Evolutionary conservation across 2,888 invertebrate genomes (phyloP), one percentile per base, ranked within the genome.

Genomic region (Mythimna pallens): DNA sequence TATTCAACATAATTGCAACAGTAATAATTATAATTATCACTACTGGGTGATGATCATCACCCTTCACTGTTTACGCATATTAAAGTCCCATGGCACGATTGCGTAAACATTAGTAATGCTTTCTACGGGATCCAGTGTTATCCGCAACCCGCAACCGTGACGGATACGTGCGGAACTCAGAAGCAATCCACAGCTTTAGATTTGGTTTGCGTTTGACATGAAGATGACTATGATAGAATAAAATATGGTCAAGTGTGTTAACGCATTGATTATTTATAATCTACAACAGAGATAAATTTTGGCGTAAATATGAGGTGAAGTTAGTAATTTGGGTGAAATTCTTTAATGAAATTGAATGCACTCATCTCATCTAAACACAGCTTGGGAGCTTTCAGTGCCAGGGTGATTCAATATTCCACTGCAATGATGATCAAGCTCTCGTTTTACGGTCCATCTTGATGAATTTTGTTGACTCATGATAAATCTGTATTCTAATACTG

Each of bases 101-200:
- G 66, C 66, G 72, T 61, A 81, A 86, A 50, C 50, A 83, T 85
- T 85, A 70, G 81, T 64, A 63, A 85, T 87, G 84, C 85, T 85
- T 85, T 85, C 85, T 86, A 81, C 57, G 36, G 61, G 62, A 58
- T 65, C 72, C 66, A 59, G 52, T 47, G 47, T 63, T 58, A 22
- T 62, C 57, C 36, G 47, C 47, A 30, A 50, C 34, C 47, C 57
- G 55, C 43, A 22, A 54, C 59, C 58, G 62, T 70, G 69, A 70
- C 82, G 43, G 82, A 81, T 84, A 55, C 67, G 64, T 84, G 65
- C 67, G 70, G 65, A 70, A 84, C 65, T 55, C 64, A 68, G 80
- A 47, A 73, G 80, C 74, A 47, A 57, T 43, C 50, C 14, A 30
- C 75, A 47, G 62, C 34, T 73, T 52, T 67, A 36, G 36, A 47